phyloP scores from a whole-genome alignment of 2,888 invertebrate species.

The Cantharis rufa region DNA sequence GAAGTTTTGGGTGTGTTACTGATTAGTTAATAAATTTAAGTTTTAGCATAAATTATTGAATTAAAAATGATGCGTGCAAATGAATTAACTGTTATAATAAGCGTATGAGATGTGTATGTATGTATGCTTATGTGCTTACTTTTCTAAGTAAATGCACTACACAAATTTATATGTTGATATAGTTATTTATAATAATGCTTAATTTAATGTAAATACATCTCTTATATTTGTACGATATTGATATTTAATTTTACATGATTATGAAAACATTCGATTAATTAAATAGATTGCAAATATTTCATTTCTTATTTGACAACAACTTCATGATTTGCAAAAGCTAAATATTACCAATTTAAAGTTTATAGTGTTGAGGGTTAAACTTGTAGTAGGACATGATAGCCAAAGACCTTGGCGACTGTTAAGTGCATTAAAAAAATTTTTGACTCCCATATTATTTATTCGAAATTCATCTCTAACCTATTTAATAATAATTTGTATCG shows the following conservation, averaged over 20 bases:
- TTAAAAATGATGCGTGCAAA: not conserved
- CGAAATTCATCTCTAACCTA: not conserved
- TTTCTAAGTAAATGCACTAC: conserved; percentile 4
- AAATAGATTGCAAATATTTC: not conserved
- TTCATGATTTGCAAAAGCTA: not conserved
- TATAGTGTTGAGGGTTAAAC: not conserved
- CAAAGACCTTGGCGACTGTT: not conserved
- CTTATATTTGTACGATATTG: not conserved
- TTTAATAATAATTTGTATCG: not conserved
- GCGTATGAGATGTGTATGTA: conserved; percentile 1
- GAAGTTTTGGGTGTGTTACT: conserved; percentile 14
- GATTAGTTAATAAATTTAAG: not conserved
- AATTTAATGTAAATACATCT: not conserved
- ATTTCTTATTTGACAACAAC: not conserved
- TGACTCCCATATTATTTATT: not conserved
- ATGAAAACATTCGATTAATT: not conserved
- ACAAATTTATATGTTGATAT: conserved; percentile 6
- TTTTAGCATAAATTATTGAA: not conserved
- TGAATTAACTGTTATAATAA: conserved; percentile 13
- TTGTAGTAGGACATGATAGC: not conserved
- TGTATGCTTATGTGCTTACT: not conserved
- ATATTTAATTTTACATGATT: not conserved
- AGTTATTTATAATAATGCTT: not conserved
- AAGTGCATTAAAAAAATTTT: not conserved
- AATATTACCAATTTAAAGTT: not conserved